A percentile compares a stretch with the other conserved stretches of the same genome.
phyloP scores from a whole-genome alignment of 2,888 invertebrate genomes.

The Notocelia uddmanniana region DNA sequence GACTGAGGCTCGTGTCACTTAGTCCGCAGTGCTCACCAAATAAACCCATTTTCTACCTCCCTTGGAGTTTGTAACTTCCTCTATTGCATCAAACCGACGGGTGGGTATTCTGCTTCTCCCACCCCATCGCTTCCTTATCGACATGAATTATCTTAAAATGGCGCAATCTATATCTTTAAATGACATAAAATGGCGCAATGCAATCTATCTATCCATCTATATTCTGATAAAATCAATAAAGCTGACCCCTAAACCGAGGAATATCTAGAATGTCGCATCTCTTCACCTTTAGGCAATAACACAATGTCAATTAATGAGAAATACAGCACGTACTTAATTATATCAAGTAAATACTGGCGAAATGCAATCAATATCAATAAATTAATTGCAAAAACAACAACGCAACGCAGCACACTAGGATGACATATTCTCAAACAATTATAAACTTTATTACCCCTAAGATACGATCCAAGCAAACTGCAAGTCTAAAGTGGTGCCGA shows the following conservation, averaged over 20 bases:
- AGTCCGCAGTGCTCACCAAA: no score
- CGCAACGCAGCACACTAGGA: conserved; percentile 3
- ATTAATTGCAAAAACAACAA: conserved; percentile 35
- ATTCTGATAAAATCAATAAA: neutral
- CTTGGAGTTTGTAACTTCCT: no score
- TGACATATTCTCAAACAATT: neutral
- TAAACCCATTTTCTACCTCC: no score
- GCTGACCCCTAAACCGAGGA: neutral
- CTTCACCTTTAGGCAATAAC: neutral
- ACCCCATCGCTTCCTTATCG: no score
- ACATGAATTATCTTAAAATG: no score
- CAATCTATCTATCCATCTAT: neutral
- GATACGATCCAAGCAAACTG: conserved; percentile 7
- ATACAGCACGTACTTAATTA: neutral
- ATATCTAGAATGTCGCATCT: neutral
- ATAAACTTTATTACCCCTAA: neutral
- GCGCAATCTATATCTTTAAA: no score
- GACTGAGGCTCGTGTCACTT: no score
- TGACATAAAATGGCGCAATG: neutral
- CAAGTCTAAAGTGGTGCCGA: neutral
- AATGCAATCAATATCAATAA: conserved; percentile 31
- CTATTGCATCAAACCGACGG: no score
- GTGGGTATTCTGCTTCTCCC: no score
- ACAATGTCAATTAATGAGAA: neutral
- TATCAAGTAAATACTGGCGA: neutral